Percentiles rank a stretch among this genome's conserved stretches.
Conservation (phyloP, 2,113 vertebrate genomes). For the Syrrhaptes paradoxus region DNA sequence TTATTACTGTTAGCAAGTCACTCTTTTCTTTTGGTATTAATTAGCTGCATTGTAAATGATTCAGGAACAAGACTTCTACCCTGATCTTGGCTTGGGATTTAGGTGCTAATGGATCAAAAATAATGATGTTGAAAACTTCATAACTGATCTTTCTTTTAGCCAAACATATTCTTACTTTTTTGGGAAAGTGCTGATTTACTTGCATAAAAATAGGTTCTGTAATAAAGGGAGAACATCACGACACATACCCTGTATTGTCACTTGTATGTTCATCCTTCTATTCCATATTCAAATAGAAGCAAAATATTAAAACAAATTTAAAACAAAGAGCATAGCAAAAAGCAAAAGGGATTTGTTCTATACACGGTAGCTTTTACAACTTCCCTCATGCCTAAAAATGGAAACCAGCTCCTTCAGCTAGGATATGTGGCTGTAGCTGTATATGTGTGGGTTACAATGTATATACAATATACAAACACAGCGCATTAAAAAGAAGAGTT, state of each 20-base stretch:
- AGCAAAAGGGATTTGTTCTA: background rate
- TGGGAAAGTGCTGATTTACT: background rate
- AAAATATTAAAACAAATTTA: background rate
- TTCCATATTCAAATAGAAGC: background rate
- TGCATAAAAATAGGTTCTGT: background rate
- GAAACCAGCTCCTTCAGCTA: background rate
- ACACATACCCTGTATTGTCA: background rate
- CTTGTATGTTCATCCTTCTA: background rate
- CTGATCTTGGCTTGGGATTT: background rate
- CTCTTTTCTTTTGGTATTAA: conserved; percentile 49
- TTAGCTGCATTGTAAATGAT: conserved; percentile 50
- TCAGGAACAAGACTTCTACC: background rate
- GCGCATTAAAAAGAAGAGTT: background rate
- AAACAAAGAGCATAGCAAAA: background rate
- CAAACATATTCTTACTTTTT: background rate
- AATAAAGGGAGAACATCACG: background rate
- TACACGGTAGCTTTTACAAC: background rate
- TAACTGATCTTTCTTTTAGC: background rate
- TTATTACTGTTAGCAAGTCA: conserved; percentile 29
- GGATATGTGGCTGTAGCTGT: background rate
- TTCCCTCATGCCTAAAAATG: background rate
- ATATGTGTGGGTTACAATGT: background rate
- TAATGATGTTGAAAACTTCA: background rate
- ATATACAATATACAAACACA: background rate
- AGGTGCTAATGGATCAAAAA: background rate